phyloP scores from a whole-genome alignment of 2,113 vertebrate species.

The Etheostoma cragini region DNA sequence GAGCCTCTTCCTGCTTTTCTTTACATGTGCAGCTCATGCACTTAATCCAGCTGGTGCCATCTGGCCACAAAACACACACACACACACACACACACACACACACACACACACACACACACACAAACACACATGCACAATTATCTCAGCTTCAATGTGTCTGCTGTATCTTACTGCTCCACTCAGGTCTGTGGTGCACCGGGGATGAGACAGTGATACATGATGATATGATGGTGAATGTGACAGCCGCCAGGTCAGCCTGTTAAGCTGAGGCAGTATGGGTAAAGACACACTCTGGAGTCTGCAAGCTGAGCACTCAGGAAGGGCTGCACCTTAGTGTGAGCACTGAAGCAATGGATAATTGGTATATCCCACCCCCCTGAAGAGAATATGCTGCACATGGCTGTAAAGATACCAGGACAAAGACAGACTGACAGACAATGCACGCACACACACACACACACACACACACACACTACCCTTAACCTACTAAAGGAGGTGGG shows the following conservation, averaged over 20 bases:
- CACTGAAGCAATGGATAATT: slow-evolving; percentile 29
- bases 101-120: slow-evolving; percentile 33
- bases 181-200: neutral
- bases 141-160: slow-evolving; percentile 28
- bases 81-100: slow-evolving; percentile 21
- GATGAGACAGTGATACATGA: slow-evolving; percentile 58
- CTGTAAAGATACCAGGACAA: slow-evolving; percentile 23
- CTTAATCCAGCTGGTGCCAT: slow-evolving; percentile 78
- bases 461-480: neutral
- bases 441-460: neutral
- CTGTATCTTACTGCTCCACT: slow-evolving; percentile 3
- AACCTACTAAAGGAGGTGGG: neutral
- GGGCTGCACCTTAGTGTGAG: slow-evolving; percentile 21
- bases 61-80: slow-evolving; percentile 42
- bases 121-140: neutral
- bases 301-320: slow-evolving; percentile 39
- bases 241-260: slow-evolving; percentile 47
- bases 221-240: slow-evolving; percentile 61
- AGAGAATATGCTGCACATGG: slow-evolving; percentile 35
- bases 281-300: slow-evolving; percentile 30
- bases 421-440: slow-evolving; percentile 18
- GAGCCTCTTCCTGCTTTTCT: slow-evolving; percentile 55
- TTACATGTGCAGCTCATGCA: slow-evolving; percentile 49
- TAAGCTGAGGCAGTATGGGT: slow-evolving; percentile 21
- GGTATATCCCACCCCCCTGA: slow-evolving; percentile 22